A percentile compares a stretch with the other conserved stretches of the same genome.
Conservation (phyloP, 2,888 invertebrate genomes). For the Rotaria socialis region DNA sequence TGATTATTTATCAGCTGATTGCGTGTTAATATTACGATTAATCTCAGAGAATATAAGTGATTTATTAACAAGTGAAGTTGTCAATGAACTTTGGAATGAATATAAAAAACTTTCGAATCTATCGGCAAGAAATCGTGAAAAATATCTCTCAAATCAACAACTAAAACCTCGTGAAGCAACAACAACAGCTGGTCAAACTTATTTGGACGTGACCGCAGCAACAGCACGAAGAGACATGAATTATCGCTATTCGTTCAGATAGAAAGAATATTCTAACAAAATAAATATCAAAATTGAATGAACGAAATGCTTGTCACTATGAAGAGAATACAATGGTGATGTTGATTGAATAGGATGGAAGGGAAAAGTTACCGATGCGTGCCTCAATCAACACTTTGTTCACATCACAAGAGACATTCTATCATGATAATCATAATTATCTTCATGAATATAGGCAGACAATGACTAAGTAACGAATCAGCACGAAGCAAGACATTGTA, state of each 20-base stretch:
- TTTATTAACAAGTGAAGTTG: constrained; percentile 32
- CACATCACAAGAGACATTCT: neutral
- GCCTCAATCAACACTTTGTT: neutral
- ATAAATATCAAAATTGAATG: neutral
- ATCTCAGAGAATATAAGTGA: constrained; percentile 33
- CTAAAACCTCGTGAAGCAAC: neutral
- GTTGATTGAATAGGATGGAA: neutral
- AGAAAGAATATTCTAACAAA: neutral
- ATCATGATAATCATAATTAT: neutral
- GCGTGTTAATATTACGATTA: constrained; percentile 8
- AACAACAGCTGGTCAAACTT: neutral
- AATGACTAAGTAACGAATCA: neutral
- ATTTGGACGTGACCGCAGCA: neutral
- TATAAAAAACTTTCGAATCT: neutral
- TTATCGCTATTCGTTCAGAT: neutral
- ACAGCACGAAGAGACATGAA: neutral
- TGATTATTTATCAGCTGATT: constrained; percentile 17
- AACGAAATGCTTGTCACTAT: neutral
- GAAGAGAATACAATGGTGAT: neutral
- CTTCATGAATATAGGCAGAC: neutral
- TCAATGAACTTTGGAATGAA: constrained; percentile 9
- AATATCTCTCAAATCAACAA: constrained; percentile 3
- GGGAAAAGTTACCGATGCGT: neutral
- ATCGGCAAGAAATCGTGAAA: neutral
- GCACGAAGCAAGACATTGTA: neutral